Conservation (phyloP, 2,888 invertebrate genomes). For the Machimus rusticus region DNA sequence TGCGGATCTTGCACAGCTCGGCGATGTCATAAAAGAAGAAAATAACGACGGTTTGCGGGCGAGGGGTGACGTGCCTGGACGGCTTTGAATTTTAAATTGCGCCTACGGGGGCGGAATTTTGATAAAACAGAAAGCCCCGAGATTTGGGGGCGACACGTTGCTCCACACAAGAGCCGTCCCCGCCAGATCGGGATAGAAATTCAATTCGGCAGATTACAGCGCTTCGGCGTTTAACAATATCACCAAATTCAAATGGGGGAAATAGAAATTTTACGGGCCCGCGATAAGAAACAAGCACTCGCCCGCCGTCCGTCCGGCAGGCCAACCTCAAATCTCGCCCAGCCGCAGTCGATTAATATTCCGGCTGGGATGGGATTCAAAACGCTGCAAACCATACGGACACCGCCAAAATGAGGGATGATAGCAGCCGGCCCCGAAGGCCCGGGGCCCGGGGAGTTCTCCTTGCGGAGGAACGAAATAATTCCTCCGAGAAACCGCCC, state of each 20-base stretch:
- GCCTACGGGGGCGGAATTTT: constrained; percentile 44
- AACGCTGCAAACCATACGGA: constrained; percentile 25
- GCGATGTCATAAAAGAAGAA: constrained; percentile 33
- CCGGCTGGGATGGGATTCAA: background rate
- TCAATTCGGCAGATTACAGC: constrained; percentile 32
- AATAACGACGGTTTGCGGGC: background rate
- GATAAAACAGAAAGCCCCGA: background rate
- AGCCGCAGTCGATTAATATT: constrained; percentile 34
- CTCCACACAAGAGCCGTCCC: background rate
- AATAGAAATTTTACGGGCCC: constrained; percentile 34
- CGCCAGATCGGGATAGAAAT: constrained; percentile 26
- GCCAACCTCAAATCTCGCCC: background rate
- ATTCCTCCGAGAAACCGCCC: background rate
- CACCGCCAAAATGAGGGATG: constrained; percentile 9
- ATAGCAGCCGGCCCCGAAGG: background rate
- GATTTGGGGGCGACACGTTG: constrained; percentile 10
- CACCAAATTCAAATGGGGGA: constrained; percentile 25
- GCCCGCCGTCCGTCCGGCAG: background rate
- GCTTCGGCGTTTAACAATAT: constrained; percentile 23
- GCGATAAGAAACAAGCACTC: constrained; percentile 6
- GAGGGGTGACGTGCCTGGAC: constrained; percentile 11
- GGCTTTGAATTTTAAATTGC: constrained; percentile 45
- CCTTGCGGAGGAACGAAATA: background rate
- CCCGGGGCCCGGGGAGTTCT: background rate
- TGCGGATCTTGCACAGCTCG: constrained; percentile 7